Evolutionary conservation across 2,888 invertebrate species (phyloP).

Genomic region (Metalampra italica): DNA sequence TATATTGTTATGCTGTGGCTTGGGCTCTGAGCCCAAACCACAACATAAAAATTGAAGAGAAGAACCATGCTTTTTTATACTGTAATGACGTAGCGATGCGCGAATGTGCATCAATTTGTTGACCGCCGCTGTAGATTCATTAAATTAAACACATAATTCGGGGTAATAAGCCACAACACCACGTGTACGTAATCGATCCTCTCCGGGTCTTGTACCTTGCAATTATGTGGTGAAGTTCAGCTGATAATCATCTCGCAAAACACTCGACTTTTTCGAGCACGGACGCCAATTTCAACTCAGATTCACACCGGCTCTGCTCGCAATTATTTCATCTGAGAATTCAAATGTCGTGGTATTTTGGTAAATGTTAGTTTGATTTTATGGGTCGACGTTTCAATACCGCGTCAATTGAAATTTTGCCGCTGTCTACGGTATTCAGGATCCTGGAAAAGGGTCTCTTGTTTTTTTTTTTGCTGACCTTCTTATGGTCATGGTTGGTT

Average conservation of each 20-base stretch:
- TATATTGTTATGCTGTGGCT: too few relatives aligned
- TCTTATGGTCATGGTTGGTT: too few relatives aligned
- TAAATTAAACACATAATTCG: constrained; percentile 7
- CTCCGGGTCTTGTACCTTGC: not conserved
- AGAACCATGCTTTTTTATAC: too few relatives aligned
- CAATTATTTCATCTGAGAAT: not conserved
- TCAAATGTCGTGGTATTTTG: not conserved
- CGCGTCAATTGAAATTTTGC: too few relatives aligned
- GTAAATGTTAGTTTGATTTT: not conserved
- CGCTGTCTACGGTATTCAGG: too few relatives aligned
- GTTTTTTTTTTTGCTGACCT: too few relatives aligned
- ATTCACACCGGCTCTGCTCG: not conserved
- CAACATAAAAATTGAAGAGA: too few relatives aligned
- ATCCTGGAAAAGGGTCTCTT: too few relatives aligned
- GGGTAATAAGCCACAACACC: constrained; percentile 6
- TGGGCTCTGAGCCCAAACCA: too few relatives aligned
- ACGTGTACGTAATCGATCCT: constrained; percentile 3
- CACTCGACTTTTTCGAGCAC: constrained; percentile 1
- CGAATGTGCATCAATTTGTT: not conserved
- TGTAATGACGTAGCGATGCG: constrained; percentile 1
- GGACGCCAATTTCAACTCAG: constrained; percentile 2
- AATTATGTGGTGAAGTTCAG: constrained; percentile 2
- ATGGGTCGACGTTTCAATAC: not conserved
- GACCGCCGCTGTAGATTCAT: not conserved
- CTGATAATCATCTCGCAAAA: constrained; percentile 1